These are phyloP conservation scores for Agriopis marginaria DNA, from an alignment of 2,888 invertebrate genomes.

Conservation along the genomic window DNA sequence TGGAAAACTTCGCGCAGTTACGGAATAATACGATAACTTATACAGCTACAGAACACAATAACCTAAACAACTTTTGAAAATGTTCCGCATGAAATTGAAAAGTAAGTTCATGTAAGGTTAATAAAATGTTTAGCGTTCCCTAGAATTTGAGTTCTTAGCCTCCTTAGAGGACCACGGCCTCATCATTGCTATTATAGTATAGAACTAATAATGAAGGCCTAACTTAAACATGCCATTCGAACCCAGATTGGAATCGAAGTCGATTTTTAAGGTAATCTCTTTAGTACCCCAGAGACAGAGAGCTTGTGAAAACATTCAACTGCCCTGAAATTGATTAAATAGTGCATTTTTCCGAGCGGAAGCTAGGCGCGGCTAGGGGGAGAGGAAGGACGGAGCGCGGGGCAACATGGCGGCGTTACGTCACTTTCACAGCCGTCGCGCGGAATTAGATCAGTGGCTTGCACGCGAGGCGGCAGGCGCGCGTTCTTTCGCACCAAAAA, in stretches of 20 bases:
- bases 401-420: conserved; percentile 80
- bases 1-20: conserved; percentile 51
- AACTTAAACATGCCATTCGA: too few species aligned
- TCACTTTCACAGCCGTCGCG: conserved; percentile 81
- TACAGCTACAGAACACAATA: neutral
- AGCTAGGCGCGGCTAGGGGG: conserved; percentile 57
- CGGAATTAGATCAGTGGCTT: conserved; percentile 82
- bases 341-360: conserved; percentile 51
- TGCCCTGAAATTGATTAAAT: conserved; percentile 80
- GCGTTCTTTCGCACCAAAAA: conserved; percentile 44
- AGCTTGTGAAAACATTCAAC: conserved; percentile 62
- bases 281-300: conserved; percentile 31
- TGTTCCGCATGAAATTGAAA: neutral
- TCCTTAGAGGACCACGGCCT: too few species aligned
- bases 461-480: conserved; percentile 63
- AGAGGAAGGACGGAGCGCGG: conserved; percentile 60
- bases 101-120: neutral
- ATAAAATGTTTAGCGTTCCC: neutral
- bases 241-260: too few species aligned
- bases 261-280: neutral
- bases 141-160: too few species aligned
- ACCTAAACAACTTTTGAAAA: neutral
- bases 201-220: too few species aligned
- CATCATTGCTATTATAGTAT: too few species aligned
- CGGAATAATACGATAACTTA: conserved; percentile 52